These are phyloP conservation scores for Brachirus orientalis DNA, from an alignment of 2,113 vertebrate genomes.

Conservation along the genomic window DNA sequence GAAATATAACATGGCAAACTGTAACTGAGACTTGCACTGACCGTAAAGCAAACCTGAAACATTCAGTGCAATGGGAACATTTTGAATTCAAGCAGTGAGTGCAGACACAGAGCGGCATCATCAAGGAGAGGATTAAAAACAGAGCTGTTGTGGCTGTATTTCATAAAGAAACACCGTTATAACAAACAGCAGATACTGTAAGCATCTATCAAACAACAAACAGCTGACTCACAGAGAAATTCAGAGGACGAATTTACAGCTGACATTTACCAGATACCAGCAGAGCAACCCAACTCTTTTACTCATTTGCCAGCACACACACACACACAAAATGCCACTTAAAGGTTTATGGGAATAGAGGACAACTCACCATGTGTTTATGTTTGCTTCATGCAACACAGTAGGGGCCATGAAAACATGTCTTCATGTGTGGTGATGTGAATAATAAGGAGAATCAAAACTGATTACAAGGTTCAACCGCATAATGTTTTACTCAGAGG, in stretches of 20 bases:
- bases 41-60: constrained; percentile 4
- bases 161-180: no score
- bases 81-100: no score
- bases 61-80: background rate
- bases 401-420: constrained; percentile 8
- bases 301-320: constrained; percentile 51
- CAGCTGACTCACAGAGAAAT: constrained; percentile 35
- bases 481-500: constrained; percentile 32
- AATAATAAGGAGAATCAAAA: constrained; percentile 35
- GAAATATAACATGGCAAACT: constrained; percentile 19
- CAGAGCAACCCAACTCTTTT: constrained; percentile 31
- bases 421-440: constrained; percentile 31
- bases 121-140: no score
- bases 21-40: constrained; percentile 2
- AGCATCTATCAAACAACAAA: constrained; percentile 39
- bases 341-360: constrained; percentile 42
- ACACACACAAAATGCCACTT: constrained; percentile 19
- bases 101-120: no score
- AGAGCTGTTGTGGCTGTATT: no score
- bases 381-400: constrained; percentile 11
- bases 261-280: constrained; percentile 54
- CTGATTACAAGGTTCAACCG: constrained; percentile 46
- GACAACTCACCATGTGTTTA: constrained; percentile 20
- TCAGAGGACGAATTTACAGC: constrained; percentile 38
- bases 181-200: no score